These are phyloP conservation scores for Zosterops borbonicus DNA, from an alignment of 2,113 vertebrate genomes.

Conservation along the genomic window DNA sequence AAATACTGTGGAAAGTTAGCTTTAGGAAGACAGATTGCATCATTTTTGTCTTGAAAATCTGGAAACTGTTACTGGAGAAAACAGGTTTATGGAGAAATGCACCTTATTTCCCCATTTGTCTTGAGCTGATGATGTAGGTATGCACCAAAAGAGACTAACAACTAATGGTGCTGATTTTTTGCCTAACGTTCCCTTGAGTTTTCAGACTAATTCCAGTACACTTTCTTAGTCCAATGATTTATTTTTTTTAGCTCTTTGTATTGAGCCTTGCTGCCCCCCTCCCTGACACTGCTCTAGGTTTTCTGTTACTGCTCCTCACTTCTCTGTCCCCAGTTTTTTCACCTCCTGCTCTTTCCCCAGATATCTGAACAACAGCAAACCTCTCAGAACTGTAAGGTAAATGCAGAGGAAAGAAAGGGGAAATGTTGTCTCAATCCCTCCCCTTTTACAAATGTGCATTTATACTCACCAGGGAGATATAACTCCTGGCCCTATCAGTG, in stretches of 20 bases:
- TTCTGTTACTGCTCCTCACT: not conserved
- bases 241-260: not conserved
- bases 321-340: not conserved
- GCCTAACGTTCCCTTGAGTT: not conserved
- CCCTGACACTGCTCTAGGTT: not conserved
- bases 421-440: not conserved
- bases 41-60: not conserved
- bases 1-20: not conserved
- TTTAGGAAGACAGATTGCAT: conserved; percentile 7
- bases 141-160: not conserved
- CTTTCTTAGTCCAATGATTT: not conserved
- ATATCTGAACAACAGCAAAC: not conserved
- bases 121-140: not conserved
- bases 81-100: not conserved
- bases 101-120: not conserved
- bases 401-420: not conserved
- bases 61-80: conserved; percentile 12
- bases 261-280: accelerated
- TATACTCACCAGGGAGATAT: not conserved
- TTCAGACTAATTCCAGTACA: not conserved
- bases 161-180: not conserved
- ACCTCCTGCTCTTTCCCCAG: not conserved
- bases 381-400: not conserved
- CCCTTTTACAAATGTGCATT: not conserved
- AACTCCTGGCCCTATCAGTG: not conserved